Evolutionary conservation across 2,797 vertebrate species (phyloP), one percentile per base, ranked within the genome.

Genomic region (Botia almorhae): DNA sequence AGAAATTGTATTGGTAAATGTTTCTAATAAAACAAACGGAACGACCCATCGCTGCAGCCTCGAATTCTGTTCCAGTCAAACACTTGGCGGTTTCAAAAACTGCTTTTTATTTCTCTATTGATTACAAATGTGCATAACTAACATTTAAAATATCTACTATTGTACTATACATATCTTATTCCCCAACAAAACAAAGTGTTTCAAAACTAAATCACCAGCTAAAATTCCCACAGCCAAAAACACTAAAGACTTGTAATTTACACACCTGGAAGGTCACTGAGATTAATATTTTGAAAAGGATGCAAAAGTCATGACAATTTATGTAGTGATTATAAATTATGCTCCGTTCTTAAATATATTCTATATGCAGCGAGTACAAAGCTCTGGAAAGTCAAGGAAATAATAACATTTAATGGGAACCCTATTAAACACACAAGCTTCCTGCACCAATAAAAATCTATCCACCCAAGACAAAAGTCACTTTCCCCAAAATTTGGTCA

Each of bases 1-100:
- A 91, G 94, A 93, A 93, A 91, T 93, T 94, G 93, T 95, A 95
- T 93, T 95, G 43, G 94, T 95, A 94, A 94, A 94, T 94, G 93
- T 95, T 95, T 95, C 91, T 94, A 95, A 94, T 95, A 95, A 95
- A 95, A 94, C 89, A 91, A 92, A 93, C 88, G 88, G 92, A 93
- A 91, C 90, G 87, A 93, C 90, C 84, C 82, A 81, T 79, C 77
- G 36, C 77, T 1, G 70, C 36, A 23, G 17, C 17, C 51, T 21
- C 60, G 78, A 19, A 33, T 58, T 80, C 5, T 74, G 7, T 80
- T 46, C 14, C 14, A 23, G 17, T 68, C 23, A 3, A 1, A 63
- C 29, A 63, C 69, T 55, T 53, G 13, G 21, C 68, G 75, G 78
- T 73, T 36, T 68, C 6, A 60, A 36, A 65, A 60, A 69, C n/a